Percentiles rank a stretch among this genome's conserved stretches.
Evolutionary conservation across 2,797 vertebrate genomes (phyloP).

Genomic region (Lutjanus campechanus): DNA sequence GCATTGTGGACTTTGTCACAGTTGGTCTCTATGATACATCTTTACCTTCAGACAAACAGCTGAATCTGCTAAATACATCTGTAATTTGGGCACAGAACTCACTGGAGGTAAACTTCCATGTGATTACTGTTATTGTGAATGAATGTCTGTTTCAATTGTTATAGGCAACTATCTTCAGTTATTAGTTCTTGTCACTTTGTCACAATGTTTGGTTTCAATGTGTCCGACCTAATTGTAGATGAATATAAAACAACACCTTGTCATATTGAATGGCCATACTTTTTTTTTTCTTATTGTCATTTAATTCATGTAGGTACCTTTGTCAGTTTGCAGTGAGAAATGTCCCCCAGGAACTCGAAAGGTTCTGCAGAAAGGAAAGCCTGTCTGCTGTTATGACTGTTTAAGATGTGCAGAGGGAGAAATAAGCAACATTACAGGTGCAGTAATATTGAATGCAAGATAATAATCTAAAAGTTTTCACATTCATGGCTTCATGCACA

Average conservation of each 20-base stretch:
- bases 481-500: no score
- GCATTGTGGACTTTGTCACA: conserved; percentile 65
- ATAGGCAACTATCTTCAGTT: background rate
- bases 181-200: background rate
- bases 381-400: background rate
- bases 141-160: background rate
- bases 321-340: background rate
- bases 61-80: background rate
- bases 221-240: background rate
- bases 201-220: background rate
- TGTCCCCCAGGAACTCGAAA: background rate
- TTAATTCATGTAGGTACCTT: background rate
- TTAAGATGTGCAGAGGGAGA: background rate
- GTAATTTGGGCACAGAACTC: background rate
- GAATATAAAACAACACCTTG: background rate
- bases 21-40: background rate
- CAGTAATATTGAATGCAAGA: background rate
- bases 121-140: background rate
- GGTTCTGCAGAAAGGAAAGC: background rate
- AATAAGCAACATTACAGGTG: background rate
- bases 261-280: background rate
- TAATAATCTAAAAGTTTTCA: no score
- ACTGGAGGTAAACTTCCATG: background rate
- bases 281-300: background rate
- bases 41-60: background rate